phyloP scores from a whole-genome alignment of 2,113 vertebrate genomes.

The Protobothrops mucrosquamatus region DNA sequence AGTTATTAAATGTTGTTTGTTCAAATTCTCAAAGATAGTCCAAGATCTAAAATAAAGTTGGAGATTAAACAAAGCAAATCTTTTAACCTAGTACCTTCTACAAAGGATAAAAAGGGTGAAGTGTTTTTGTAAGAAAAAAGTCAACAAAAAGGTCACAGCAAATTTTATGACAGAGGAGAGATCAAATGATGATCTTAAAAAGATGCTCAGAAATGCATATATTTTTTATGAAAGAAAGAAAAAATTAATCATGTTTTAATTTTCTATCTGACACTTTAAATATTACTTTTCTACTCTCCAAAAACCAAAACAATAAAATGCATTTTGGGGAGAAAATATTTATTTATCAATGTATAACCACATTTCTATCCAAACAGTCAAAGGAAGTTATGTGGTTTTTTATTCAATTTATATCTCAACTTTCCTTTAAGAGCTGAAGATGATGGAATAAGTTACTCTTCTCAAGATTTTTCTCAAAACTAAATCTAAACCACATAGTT shows the following conservation, averaged over 20 bases:
- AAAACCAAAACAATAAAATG: neutral
- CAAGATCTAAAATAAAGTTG: neutral
- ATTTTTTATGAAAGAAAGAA: neutral
- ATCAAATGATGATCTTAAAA: neutral
- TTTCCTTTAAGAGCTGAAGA: neutral
- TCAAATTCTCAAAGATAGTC: neutral
- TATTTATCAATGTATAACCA: too few species aligned
- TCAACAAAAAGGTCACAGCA: neutral
- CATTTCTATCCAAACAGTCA: neutral
- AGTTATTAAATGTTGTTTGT: neutral
- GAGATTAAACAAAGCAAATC: conserved; percentile 3
- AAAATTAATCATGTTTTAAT: neutral
- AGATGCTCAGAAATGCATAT: neutral
- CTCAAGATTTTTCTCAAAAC: neutral
- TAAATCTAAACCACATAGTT: neutral
- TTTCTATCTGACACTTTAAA: neutral
- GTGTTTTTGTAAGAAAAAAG: conserved; percentile 11
- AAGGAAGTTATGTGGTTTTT: neutral
- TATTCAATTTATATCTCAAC: neutral
- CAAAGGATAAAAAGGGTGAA: neutral
- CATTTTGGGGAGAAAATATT: too few species aligned
- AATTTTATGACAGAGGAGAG: neutral
- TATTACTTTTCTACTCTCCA: neutral
- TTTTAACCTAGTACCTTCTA: neutral
- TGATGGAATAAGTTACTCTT: neutral